Evolutionary conservation across 2,113 vertebrate genomes (phyloP).

Genomic region (Deroptyus accipitrinus): DNA sequence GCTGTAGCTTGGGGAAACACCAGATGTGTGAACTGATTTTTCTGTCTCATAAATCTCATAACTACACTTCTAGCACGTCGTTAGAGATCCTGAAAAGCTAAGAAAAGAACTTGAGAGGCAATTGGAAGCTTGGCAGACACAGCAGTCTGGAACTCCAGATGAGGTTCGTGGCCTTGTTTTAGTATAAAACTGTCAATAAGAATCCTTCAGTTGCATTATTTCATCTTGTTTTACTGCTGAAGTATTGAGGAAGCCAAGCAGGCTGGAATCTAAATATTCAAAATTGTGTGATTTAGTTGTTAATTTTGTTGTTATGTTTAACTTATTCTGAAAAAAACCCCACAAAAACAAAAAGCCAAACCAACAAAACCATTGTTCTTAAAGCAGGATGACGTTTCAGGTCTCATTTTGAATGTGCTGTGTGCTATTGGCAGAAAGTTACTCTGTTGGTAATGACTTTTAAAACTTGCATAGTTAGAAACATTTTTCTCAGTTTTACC

Average conservation of each 20-base stretch:
- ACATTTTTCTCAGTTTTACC: not conserved
- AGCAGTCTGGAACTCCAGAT: conserved; percentile 77
- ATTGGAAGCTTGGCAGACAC: conserved; percentile 86
- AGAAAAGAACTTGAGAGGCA: conserved; percentile 91
- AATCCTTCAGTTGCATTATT: not conserved
- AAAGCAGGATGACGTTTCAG: not conserved
- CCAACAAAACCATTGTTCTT: not conserved
- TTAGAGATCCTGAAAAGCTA: conserved; percentile 83
- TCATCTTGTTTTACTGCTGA: not conserved
- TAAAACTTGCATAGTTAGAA: not conserved
- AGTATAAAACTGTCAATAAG: not conserved
- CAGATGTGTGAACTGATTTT: not conserved
- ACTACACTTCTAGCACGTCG: conserved; percentile 65
- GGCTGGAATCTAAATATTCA: not conserved
- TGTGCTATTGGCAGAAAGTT: not conserved
- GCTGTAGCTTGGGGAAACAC: not conserved
- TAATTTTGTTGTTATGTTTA: not conserved
- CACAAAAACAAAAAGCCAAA: not conserved
- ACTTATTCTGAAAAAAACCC: not conserved
- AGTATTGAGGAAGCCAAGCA: not conserved
- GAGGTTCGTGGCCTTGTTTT: conserved; percentile 78
- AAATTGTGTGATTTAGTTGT: not conserved
- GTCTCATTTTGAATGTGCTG: not conserved
- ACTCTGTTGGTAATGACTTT: not conserved
- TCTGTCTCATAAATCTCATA: not conserved